phyloP scores from a whole-genome alignment of 2,888 invertebrate species.

The Nephrotoma appendiculata region DNA sequence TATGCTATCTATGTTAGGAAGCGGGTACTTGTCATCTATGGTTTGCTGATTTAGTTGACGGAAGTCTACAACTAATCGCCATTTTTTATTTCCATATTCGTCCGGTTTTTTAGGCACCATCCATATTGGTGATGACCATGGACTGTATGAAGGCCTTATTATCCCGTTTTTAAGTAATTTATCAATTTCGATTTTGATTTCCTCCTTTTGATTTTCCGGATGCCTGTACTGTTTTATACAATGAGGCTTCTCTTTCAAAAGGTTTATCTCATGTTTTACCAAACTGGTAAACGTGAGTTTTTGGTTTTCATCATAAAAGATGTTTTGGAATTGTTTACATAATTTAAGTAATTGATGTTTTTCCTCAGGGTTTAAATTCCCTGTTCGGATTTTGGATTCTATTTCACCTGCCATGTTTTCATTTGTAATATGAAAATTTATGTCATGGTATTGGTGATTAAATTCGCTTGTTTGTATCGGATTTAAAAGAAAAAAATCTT shows the following conservation, averaged over 20 bases:
- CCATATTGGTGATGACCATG: constrained; percentile 15
- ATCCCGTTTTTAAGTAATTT: neutral
- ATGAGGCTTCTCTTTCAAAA: neutral
- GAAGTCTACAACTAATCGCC: constrained; percentile 8
- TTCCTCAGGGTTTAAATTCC: neutral
- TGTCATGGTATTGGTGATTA: neutral
- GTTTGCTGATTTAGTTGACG: constrained; percentile 16
- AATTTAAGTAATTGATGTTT: neutral
- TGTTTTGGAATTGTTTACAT: neutral
- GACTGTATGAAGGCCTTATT: constrained; percentile 5
- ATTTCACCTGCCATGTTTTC: neutral
- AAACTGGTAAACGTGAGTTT: neutral
- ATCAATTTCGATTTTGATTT: neutral
- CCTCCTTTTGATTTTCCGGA: neutral
- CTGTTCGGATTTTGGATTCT: neutral
- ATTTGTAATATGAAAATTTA: neutral
- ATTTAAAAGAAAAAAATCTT: neutral
- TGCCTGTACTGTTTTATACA: neutral
- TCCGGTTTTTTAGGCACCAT: constrained; percentile 13
- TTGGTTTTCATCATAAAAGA: neutral
- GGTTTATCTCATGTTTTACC: neutral
- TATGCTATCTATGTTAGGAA: constrained; percentile 15
- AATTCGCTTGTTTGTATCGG: neutral
- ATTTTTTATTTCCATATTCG: constrained; percentile 16
- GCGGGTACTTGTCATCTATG: constrained; percentile 17